Evolutionary conservation across 2,113 vertebrate species (phyloP), one percentile per base, ranked within the genome.

Genomic region (Hipposideros armiger): DNA sequence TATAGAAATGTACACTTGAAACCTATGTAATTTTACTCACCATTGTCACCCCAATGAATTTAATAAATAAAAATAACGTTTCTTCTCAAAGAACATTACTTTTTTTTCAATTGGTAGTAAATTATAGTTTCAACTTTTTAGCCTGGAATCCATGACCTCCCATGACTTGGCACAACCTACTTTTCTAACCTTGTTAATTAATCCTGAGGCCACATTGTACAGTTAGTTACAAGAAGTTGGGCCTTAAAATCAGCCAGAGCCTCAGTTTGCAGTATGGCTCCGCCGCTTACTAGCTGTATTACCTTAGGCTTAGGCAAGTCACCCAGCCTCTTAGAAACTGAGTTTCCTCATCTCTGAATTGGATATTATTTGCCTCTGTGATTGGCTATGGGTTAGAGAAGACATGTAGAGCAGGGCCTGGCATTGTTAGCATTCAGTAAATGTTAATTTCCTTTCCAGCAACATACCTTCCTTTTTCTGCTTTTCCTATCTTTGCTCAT

Each of bases 251-350:
- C 30, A 94, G 24, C 67, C 64, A 96, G 76, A 52, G 7, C 32
- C 82, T 70, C 60, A 87, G n/a, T 96, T 85, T 95, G 56, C 94
- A 90, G 73, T 90, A 64, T 56, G 78, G 5, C 36, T 96, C 42
- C 5, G 66, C n/a, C 28, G 85, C 40, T 70, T 74, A 88, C 4
- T 15, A 16, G 7, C 30, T 64, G 0, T 87, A 22, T 92, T 78
- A 78, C 32, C 30, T 80, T 84, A 91, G 86, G 58, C 64, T 93
- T 93, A 69, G 62, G 26, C 50, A 94, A 58, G 22, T 93, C 16
- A 81, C 19, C 40, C 10, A 66, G 36, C 22, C 66, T 89, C 66
- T 96, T 72, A 73, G 62, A 93, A 77, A 91, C 30, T 54, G 76
- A 76, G 76, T 88, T 85, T 88, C 81, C 58, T 92, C 20, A 52